Percentiles rank a stretch among this genome's conserved stretches.
Conservation (phyloP, 2,113 vertebrate species). For the western clawed frog (Xenopus tropicalis) region UCB_Xtro_10.0 CM004450.2:48274501-48275000, state of each 20-base stretch:
- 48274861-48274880: too few species aligned
- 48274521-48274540: too few species aligned
- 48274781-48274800: conserved; percentile 55
- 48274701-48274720: conserved; percentile 62
- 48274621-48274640: conserved; percentile 62
- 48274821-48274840: background rate
- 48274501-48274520: too few species aligned
- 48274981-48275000: too few species aligned
- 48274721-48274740: conserved; percentile 65
- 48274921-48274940: too few species aligned
- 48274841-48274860: too few species aligned
- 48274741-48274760: conserved; percentile 55
- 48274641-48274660: conserved; percentile 67
- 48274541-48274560: too few species aligned
- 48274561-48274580: conserved; percentile 1
- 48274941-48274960: too few species aligned
- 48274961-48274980: too few species aligned
- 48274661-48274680: conserved; percentile 63
- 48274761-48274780: conserved; percentile 62
- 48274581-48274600: conserved; percentile 48
- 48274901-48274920: too few species aligned
- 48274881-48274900: too few species aligned
- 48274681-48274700: conserved; percentile 71
- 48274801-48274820: conserved; percentile 48
- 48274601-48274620: conserved; percentile 61